Evolutionary conservation across 2,797 vertebrate species (phyloP).

Genomic region (Chaenodraco wilsoni): DNA sequence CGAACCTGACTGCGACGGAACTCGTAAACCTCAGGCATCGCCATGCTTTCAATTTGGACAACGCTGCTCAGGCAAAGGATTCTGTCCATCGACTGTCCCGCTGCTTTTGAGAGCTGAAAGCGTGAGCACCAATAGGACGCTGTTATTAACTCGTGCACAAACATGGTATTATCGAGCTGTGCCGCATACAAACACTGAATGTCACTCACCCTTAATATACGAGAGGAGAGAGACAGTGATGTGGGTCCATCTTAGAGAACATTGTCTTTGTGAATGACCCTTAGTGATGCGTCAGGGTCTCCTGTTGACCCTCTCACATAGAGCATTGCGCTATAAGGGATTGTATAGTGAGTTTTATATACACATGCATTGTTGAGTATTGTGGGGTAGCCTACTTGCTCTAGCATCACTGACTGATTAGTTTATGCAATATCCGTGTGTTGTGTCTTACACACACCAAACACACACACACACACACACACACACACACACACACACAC

Average conservation of each 20-base stretch:
- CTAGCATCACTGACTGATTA: slow-evolving; percentile 15
- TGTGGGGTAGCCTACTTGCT: slow-evolving; percentile 12
- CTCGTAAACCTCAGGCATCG: slow-evolving; percentile 68
- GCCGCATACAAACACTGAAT: slow-evolving; percentile 42
- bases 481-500: too few relatives aligned
- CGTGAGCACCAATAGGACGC: slow-evolving; percentile 29
- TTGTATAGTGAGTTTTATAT: slow-evolving; percentile 32
- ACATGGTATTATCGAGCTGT: slow-evolving; percentile 53
- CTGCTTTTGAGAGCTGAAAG: slow-evolving; percentile 25
- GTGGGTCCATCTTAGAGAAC: slow-evolving; percentile 21
- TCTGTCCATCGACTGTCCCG: slow-evolving; percentile 8
- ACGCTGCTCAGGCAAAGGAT: slow-evolving; percentile 43
- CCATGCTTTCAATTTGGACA: slow-evolving; percentile 59
- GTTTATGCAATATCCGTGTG: slow-evolving; percentile 11
- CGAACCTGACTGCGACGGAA: slow-evolving; percentile 62
- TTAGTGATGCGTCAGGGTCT: slow-evolving; percentile 16
- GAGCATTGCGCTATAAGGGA: slow-evolving; percentile 25
- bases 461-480: background rate
- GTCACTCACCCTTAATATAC: slow-evolving; percentile 39
- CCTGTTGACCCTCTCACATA: slow-evolving; percentile 23
- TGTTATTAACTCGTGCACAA: slow-evolving; percentile 68
- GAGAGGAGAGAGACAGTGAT: slow-evolving; percentile 26
- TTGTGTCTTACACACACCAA: background rate
- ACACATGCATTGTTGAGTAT: slow-evolving; percentile 20
- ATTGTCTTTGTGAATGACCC: slow-evolving; percentile 28